Percentiles rank a stretch among this genome's conserved stretches.
Evolutionary conservation across 2,797 vertebrate genomes (phyloP).

Genomic region (Phoeniculus purpureus): DNA sequence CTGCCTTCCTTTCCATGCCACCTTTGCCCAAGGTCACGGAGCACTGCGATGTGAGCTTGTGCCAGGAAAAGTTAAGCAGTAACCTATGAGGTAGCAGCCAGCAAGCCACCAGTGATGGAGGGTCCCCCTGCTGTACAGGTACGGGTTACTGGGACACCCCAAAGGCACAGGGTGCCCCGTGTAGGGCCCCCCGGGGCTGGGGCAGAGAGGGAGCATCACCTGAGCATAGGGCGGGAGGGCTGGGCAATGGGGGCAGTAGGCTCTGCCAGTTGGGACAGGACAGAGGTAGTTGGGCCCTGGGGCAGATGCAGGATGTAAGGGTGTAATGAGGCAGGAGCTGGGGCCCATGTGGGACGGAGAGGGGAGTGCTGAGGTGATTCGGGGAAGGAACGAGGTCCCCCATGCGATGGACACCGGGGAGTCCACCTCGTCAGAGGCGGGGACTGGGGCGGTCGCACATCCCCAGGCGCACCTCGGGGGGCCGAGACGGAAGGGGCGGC

Average conservation of each 20-base stretch:
- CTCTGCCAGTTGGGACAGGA: not conserved
- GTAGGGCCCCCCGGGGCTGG: not conserved
- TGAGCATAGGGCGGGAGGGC: not conserved
- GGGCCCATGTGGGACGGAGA: not conserved
- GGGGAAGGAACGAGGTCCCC: not conserved
- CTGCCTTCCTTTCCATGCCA: not conserved
- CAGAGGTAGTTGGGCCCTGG: not conserved
- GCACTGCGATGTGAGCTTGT: not conserved
- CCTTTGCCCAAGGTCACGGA: rapidly evolving
- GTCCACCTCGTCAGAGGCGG: not conserved
- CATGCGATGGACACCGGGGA: too few species aligned
- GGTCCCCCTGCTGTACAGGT: not conserved
- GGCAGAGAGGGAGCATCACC: not conserved
- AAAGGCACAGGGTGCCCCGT: not conserved
- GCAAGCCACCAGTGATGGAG: rapidly evolving
- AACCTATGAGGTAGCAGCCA: not conserved
- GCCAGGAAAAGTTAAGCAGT: not conserved
- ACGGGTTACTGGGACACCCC: rapidly evolving
- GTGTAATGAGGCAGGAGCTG: not conserved
- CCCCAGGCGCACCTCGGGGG: not conserved
- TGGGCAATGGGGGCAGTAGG: too few species aligned
- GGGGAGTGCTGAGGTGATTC: not conserved
- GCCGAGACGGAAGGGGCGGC: not conserved
- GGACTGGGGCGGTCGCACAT: not conserved
- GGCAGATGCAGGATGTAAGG: not conserved